phyloP scores from a whole-genome alignment of 2,888 invertebrate species.

The Rambutsinella grinnellia region DNA sequence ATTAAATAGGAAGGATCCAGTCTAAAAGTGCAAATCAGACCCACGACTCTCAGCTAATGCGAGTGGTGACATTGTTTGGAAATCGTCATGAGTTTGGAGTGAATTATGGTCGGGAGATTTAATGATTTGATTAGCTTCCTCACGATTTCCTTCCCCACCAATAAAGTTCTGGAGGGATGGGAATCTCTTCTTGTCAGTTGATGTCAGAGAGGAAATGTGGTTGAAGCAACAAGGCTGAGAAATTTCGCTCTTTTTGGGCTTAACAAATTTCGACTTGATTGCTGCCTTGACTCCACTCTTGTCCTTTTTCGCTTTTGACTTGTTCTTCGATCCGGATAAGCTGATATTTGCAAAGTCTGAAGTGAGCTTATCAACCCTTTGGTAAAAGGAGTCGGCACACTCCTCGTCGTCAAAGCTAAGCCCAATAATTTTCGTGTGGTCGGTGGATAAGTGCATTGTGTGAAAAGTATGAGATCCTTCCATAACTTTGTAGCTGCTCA shows the following conservation, averaged over 20 bases:
- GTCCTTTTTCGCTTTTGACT: slow-evolving; percentile 68
- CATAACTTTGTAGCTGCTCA: slow-evolving; percentile 76
- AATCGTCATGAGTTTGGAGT: slow-evolving; percentile 33
- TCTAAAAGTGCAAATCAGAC: slow-evolving; percentile 52
- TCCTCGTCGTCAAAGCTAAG: slow-evolving; percentile 83
- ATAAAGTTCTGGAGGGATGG: slow-evolving; percentile 64
- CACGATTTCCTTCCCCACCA: not conserved
- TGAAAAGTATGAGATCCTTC: slow-evolving; percentile 77
- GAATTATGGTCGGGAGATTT: slow-evolving; percentile 17
- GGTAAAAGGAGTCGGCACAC: slow-evolving; percentile 80
- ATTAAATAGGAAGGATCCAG: slow-evolving; percentile 9
- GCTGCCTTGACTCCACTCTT: slow-evolving; percentile 22
- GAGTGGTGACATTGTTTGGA: slow-evolving; percentile 39
- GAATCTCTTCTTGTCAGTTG: slow-evolving; percentile 62
- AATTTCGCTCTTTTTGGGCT: slow-evolving; percentile 83
- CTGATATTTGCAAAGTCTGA: slow-evolving; percentile 84
- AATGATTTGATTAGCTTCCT: not conserved
- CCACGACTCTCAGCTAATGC: slow-evolving; percentile 45
- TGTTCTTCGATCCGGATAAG: slow-evolving; percentile 78
- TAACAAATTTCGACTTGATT: slow-evolving; percentile 56
- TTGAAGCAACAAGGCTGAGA: slow-evolving; percentile 88
- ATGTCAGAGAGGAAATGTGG: slow-evolving; percentile 75
- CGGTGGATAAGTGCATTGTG: slow-evolving; percentile 83
- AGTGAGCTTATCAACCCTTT: slow-evolving; percentile 78
- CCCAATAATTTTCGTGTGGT: slow-evolving; percentile 82